Evolutionary conservation across 2,797 vertebrate genomes (phyloP).

Genomic region (Threskiornis aethiopicus): DNA sequence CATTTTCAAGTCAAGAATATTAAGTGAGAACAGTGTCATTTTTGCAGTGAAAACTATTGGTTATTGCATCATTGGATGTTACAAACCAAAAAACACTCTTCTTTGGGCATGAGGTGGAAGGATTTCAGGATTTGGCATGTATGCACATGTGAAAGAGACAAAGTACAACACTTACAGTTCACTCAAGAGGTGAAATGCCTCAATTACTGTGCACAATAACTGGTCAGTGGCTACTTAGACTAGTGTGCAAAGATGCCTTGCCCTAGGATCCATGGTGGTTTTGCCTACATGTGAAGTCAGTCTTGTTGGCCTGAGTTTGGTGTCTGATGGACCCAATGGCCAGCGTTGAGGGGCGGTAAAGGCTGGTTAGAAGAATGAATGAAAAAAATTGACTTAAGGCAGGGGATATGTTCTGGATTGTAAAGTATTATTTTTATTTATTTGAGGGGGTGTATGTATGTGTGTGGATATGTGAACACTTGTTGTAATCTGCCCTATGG

Average conservation of each 20-base stretch:
- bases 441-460: background rate
- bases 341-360: background rate
- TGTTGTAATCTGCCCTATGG: accelerated
- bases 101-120: background rate
- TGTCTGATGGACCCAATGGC: accelerated
- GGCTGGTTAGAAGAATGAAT: background rate
- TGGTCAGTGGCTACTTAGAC: background rate
- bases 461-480: background rate
- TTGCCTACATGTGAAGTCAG: background rate
- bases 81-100: background rate
- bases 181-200: background rate
- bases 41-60: background rate
- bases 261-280: background rate
- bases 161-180: background rate
- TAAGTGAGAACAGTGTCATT: background rate
- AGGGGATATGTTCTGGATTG: background rate
- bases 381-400: background rate
- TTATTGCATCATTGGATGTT: background rate
- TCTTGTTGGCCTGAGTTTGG: background rate
- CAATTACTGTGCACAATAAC: background rate
- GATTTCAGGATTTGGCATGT: background rate
- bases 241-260: accelerated
- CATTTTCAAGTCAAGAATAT: background rate
- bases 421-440: background rate
- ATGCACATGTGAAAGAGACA: background rate